A percentile compares a stretch with the other conserved stretches of the same genome.
These are phyloP conservation scores for Charanyca ferruginea DNA, from an alignment of 2,888 invertebrate species.

Conservation along the genomic window DNA sequence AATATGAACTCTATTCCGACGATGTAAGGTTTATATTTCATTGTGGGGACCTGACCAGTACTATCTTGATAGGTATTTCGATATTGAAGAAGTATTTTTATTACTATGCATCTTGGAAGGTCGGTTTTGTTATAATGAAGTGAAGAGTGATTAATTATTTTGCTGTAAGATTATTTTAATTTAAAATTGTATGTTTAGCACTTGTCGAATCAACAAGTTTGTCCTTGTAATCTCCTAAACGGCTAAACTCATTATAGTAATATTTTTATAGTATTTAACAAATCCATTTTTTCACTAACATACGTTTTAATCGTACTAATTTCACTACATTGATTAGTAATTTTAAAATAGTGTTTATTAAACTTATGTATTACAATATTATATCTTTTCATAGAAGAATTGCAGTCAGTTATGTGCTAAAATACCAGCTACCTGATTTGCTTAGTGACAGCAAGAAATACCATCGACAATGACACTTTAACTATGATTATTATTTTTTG, in stretches of 20 bases:
- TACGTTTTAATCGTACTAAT: constrained; percentile 26
- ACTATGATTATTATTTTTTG: not conserved
- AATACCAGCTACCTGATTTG: not conserved
- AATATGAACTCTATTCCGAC: constrained; percentile 60
- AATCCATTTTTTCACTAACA: constrained; percentile 44
- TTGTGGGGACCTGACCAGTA: constrained; percentile 7
- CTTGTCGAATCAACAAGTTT: constrained; percentile 16
- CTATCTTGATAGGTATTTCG: constrained; percentile 38
- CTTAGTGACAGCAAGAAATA: not conserved
- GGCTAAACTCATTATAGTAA: constrained; percentile 10
- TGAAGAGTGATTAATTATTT: constrained; percentile 14
- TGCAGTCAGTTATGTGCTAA: constrained; percentile 13
- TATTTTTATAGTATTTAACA: constrained; percentile 6
- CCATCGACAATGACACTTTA: too few species aligned
- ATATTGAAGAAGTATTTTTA: constrained; percentile 30
- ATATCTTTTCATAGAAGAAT: constrained; percentile 17
- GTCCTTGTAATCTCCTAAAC: not conserved
- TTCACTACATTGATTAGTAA: constrained; percentile 23
- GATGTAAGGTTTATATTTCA: constrained; percentile 39
- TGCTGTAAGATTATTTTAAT: constrained; percentile 1
- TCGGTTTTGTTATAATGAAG: constrained; percentile 22
- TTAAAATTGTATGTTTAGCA: constrained; percentile 16
- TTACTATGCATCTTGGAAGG: constrained; percentile 23
- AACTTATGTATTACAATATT: constrained; percentile 14
- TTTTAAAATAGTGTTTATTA: constrained; percentile 27